Evolutionary conservation across 1,140 invertebrate genomes (phyloP).

Genomic region (Lepidurus arcticus): DNA sequence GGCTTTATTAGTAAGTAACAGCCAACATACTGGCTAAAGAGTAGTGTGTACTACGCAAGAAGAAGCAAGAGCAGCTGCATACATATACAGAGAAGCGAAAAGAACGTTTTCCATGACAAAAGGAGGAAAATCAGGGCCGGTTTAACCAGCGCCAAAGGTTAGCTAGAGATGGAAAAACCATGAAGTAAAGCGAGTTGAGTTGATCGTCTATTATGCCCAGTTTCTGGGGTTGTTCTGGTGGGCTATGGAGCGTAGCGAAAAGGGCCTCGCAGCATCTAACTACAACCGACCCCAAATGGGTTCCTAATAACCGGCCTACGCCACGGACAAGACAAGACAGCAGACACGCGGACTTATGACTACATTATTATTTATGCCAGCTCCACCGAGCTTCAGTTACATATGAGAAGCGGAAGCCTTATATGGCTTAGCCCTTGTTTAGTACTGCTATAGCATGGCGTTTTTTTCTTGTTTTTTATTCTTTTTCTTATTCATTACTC

Average conservation of each 20-base stretch:
- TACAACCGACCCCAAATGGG: neutral
- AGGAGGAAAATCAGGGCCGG: too few relatives aligned
- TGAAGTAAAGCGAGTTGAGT: too few relatives aligned
- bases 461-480: neutral
- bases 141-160: too few relatives aligned
- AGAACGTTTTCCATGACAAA: too few relatives aligned
- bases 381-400: conserved; percentile 2
- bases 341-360: conserved; percentile 13
- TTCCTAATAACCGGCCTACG: conserved; percentile 9
- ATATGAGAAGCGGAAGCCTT: neutral
- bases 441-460: neutral
- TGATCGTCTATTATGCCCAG: too few relatives aligned
- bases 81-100: too few relatives aligned
- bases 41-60: too few relatives aligned
- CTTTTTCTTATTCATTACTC: too few relatives aligned
- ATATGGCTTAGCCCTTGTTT: neutral
- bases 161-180: too few relatives aligned
- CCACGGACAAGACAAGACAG: neutral
- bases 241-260: neutral
- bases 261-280: neutral
- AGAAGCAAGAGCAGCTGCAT: too few relatives aligned
- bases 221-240: neutral
- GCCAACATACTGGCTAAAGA: too few relatives aligned
- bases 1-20: too few relatives aligned
- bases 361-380: conserved; percentile 16